These are phyloP conservation scores for Eufriesea mexicana DNA, from an alignment of 1,140 invertebrate species.

Conservation along the genomic window DNA sequence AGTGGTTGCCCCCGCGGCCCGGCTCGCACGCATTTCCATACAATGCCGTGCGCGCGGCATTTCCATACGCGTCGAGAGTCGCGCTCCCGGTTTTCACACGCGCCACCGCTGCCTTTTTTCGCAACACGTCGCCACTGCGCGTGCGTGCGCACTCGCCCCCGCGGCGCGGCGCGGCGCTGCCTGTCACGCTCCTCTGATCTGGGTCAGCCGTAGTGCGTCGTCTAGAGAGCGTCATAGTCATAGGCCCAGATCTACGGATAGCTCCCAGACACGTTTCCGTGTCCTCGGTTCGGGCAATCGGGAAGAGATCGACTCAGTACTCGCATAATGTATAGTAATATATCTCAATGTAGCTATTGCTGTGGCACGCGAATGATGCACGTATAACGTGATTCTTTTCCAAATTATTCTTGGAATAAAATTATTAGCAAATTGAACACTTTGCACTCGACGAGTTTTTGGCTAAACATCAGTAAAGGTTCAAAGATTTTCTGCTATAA, in stretches of 20 bases:
- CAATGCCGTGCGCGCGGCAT: slow-evolving; percentile 70
- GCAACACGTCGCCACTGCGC: slow-evolving; percentile 49
- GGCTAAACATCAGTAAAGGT: too few relatives aligned
- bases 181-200: slow-evolving; percentile 45
- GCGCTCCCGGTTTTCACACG: slow-evolving; percentile 75
- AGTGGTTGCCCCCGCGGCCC: slow-evolving; percentile 75
- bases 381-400: too few relatives aligned
- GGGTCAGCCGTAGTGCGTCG: slow-evolving; percentile 20
- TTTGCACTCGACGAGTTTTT: too few relatives aligned
- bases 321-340: too few relatives aligned
- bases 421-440: too few relatives aligned
- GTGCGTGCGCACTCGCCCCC: slow-evolving; percentile 22
- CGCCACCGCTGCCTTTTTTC: slow-evolving; percentile 67
- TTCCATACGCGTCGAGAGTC: slow-evolving; percentile 77
- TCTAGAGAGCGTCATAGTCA: not conserved
- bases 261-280: not conserved
- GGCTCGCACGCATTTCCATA: slow-evolving; percentile 71
- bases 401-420: too few relatives aligned
- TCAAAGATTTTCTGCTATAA: too few relatives aligned
- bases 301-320: not conserved
- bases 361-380: too few relatives aligned
- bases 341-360: too few relatives aligned
- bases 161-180: not conserved
- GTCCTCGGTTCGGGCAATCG: not conserved
- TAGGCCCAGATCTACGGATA: not conserved